Percentiles rank a stretch among this genome's conserved stretches.
Evolutionary conservation across 1,140 invertebrate species (phyloP).

Genomic region (Aphelenchoides avenae): DNA sequence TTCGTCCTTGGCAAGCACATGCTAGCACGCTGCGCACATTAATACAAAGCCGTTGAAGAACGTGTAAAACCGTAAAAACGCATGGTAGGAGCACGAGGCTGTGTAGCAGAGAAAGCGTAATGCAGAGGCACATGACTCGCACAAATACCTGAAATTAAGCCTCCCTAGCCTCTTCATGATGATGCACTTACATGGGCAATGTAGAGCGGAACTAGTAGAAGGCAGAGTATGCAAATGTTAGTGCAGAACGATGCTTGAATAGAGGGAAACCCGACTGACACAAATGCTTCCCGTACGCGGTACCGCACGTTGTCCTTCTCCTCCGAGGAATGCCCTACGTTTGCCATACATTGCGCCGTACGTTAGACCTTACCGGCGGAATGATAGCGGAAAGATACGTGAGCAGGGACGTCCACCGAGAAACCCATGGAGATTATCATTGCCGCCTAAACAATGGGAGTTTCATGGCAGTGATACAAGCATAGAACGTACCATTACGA

Average conservation of each 20-base stretch:
- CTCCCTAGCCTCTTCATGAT: not conserved
- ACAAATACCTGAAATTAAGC: constrained; percentile 40
- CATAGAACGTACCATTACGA: constrained; percentile 59
- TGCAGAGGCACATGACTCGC: constrained; percentile 47
- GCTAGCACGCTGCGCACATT: too few relatives aligned
- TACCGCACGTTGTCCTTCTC: not conserved
- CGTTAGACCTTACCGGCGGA: constrained; percentile 10
- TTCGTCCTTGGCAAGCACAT: too few relatives aligned
- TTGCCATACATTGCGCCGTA: not conserved
- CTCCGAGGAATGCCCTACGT: not conserved
- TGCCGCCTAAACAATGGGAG: not conserved
- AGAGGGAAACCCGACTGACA: constrained; percentile 23
- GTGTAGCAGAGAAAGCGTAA: constrained; percentile 40
- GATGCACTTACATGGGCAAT: constrained; percentile 63
- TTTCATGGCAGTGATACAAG: too few relatives aligned
- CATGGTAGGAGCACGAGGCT: constrained; percentile 42
- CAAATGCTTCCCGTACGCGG: constrained; percentile 9
- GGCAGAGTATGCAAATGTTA: constrained; percentile 63
- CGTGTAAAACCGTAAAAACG: constrained; percentile 25
- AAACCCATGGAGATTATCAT: constrained; percentile 63
- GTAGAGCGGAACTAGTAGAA: constrained; percentile 82
- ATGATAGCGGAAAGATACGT: constrained; percentile 49
- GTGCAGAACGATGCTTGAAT: constrained; percentile 28
- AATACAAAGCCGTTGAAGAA: too few relatives aligned
- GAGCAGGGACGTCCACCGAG: constrained; percentile 48